Conservation (phyloP, 2,888 invertebrate genomes). For the Amphipoea oculea region DNA sequence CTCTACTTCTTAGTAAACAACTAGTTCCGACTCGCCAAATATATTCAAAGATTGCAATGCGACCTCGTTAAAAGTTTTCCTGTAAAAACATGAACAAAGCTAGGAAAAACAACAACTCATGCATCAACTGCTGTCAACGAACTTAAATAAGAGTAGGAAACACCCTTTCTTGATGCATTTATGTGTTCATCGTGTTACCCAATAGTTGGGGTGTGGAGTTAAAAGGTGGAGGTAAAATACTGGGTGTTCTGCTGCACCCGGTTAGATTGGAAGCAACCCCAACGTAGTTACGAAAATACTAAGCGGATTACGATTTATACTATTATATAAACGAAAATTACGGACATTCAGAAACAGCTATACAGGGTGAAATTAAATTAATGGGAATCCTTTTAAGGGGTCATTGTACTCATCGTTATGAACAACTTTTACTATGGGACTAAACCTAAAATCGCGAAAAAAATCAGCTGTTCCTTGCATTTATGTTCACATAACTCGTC, state of each 20-base stretch:
- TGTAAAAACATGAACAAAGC: neutral
- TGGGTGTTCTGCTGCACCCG: neutral
- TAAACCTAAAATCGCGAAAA: too few relatives aligned
- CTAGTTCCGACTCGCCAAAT: constrained; percentile 21
- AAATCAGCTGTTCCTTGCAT: too few relatives aligned
- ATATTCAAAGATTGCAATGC: constrained; percentile 2
- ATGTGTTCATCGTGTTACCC: neutral
- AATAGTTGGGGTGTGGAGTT: neutral
- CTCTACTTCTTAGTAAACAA: constrained; percentile 26
- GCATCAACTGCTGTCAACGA: constrained; percentile 6
- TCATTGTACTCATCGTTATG: too few relatives aligned
- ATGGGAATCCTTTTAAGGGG: too few relatives aligned
- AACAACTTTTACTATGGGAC: too few relatives aligned
- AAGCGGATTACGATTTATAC: neutral
- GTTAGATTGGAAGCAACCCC: neutral
- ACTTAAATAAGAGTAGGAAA: neutral
- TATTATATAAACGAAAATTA: neutral
- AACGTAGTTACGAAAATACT: neutral
- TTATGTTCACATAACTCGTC: too few relatives aligned
- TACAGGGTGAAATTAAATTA: too few relatives aligned
- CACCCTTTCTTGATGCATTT: neutral
- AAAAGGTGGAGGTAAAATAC: neutral
- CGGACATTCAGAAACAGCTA: too few relatives aligned
- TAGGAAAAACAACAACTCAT: neutral
- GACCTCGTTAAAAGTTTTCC: neutral